Evolutionary conservation across 2,888 invertebrate genomes (phyloP).

Genomic region (Metopia argyrocephala): DNA sequence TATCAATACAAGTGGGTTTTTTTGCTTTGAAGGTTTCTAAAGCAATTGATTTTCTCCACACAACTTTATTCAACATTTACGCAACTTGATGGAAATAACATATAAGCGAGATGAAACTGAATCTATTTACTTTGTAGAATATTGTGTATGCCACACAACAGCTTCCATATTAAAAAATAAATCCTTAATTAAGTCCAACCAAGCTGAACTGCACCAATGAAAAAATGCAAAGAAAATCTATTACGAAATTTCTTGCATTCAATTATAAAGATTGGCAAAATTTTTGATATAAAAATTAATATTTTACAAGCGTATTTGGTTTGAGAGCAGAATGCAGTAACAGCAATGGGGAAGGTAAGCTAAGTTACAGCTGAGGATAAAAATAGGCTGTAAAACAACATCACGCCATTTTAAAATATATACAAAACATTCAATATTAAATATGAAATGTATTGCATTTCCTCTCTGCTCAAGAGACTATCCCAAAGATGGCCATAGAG

Average conservation of each 20-base stretch:
- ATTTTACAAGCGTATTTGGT: constrained; percentile 1
- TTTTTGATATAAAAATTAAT: constrained; percentile 30
- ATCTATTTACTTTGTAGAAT: constrained; percentile 14
- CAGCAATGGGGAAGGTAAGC: neutral
- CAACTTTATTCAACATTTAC: too few relatives aligned
- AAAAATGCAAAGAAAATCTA: constrained; percentile 14
- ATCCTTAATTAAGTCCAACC: neutral
- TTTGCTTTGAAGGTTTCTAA: constrained; percentile 1
- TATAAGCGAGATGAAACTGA: neutral
- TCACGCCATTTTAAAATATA: too few relatives aligned
- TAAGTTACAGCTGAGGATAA: neutral
- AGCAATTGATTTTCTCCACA: too few relatives aligned
- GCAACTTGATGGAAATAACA: constrained; percentile 47
- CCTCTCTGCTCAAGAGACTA: too few relatives aligned
- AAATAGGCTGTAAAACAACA: too few relatives aligned
- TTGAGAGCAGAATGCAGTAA: neutral
- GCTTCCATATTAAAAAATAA: neutral
- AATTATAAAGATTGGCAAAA: constrained; percentile 30
- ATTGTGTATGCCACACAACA: too few relatives aligned
- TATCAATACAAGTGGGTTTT: neutral
- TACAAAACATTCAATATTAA: too few relatives aligned
- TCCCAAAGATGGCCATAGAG: too few relatives aligned
- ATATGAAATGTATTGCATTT: too few relatives aligned
- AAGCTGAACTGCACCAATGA: neutral
- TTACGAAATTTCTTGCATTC: constrained; percentile 39